These are phyloP conservation scores for Philhelius pedissequus DNA, from an alignment of 2,888 invertebrate genomes.

Conservation along the genomic window DNA sequence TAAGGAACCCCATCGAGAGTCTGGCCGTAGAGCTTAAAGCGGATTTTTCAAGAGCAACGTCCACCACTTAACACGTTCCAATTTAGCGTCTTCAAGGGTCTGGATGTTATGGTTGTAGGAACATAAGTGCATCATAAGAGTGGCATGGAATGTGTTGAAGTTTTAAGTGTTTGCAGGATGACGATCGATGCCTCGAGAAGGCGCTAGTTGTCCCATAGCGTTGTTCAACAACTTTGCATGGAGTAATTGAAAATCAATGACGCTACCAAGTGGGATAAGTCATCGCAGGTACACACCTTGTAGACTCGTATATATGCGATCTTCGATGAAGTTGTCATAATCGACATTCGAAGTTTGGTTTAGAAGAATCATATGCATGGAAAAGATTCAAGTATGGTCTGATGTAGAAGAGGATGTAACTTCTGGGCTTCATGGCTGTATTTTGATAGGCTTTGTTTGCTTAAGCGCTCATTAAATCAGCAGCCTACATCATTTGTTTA, in stretches of 20 bases:
- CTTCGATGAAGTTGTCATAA: constrained; percentile 64
- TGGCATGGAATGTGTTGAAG: constrained; percentile 46
- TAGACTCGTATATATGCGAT: background rate
- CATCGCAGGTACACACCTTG: constrained; percentile 1
- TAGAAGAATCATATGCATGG: constrained; percentile 2
- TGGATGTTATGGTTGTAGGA: constrained; percentile 58
- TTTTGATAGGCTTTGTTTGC: constrained; percentile 45
- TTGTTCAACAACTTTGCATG: constrained; percentile 62
- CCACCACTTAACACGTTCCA: constrained; percentile 67
- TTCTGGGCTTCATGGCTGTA: constrained; percentile 25
- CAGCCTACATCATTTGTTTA: background rate
- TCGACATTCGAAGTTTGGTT: constrained; percentile 39
- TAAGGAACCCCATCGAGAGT: constrained; percentile 55
- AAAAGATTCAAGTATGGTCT: constrained; percentile 38
- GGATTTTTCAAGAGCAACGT: constrained; percentile 65
- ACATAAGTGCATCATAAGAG: constrained; percentile 50
- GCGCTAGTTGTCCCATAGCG: constrained; percentile 45
- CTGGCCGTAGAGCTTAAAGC: constrained; percentile 47
- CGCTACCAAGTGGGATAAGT: constrained; percentile 58
- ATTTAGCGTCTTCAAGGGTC: constrained; percentile 56
- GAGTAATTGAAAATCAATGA: constrained; percentile 66
- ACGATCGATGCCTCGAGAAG: constrained; percentile 29
- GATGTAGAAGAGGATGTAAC: constrained; percentile 16
- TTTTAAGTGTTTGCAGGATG: constrained; percentile 3
- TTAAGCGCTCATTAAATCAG: constrained; percentile 25